Conservation (phyloP, 2,888 invertebrate genomes). For the Limenitis camilla region DNA sequence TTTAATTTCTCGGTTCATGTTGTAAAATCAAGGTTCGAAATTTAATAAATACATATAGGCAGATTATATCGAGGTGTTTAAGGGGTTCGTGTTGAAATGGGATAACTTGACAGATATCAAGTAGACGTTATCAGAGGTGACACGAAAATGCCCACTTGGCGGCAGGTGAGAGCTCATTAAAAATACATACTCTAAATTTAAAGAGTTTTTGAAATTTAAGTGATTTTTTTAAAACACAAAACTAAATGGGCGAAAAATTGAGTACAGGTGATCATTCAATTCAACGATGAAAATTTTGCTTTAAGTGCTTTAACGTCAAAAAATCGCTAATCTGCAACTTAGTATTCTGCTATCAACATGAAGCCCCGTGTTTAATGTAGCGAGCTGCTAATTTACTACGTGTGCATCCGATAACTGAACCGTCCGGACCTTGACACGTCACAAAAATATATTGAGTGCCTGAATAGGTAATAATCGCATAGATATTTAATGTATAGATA, state of each 20-base stretch:
- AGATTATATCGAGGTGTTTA: background rate
- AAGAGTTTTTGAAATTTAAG: no score
- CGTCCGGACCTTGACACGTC: background rate
- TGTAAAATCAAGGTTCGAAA: no score
- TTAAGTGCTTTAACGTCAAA: background rate
- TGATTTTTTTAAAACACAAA: no score
- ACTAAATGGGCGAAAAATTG: no score
- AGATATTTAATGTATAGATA: no score
- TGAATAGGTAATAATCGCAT: no score
- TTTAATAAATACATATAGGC: no score
- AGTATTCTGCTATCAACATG: slow-evolving; percentile 3
- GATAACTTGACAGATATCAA: slow-evolving; percentile 31
- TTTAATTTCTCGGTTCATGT: no score
- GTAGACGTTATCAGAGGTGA: slow-evolving; percentile 1
- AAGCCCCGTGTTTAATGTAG: slow-evolving; percentile 26
- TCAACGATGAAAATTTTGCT: background rate
- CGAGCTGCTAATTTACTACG: slow-evolving; percentile 20
- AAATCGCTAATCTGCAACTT: slow-evolving; percentile 4
- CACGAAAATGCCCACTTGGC: slow-evolving; percentile 11
- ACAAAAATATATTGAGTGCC: no score
- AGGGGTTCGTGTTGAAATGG: slow-evolving; percentile 23
- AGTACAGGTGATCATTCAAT: background rate
- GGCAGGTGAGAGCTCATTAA: background rate
- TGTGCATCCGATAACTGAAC: slow-evolving; percentile 18
- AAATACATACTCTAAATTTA: no score